A percentile compares a stretch with the other conserved stretches of the same genome.
phyloP scores from a whole-genome alignment of 2,797 vertebrate species.

The Mormyrops attenuatus region DNA sequence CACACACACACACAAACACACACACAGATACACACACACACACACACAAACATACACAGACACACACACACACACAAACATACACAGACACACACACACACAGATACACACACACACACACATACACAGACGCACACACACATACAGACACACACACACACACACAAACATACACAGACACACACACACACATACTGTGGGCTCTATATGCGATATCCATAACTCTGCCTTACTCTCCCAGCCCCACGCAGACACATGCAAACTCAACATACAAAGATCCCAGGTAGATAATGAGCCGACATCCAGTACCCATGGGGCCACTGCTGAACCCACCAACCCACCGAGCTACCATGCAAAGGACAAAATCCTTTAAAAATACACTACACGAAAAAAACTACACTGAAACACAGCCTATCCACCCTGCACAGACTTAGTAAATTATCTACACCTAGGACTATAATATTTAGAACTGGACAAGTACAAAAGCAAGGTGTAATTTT shows the following conservation, averaged over 20 bases:
- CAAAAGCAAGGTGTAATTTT: neutral
- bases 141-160: neutral
- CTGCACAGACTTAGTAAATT: neutral
- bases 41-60: too few species aligned
- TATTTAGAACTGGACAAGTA: neutral
- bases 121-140: too few species aligned
- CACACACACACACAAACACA: too few species aligned
- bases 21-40: too few species aligned
- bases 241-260: neutral
- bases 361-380: neutral
- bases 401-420: neutral
- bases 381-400: neutral
- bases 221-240: neutral
- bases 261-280: neutral
- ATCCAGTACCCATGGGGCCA: neutral
- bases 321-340: neutral
- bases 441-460: neutral
- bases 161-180: neutral
- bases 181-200: neutral
- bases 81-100: too few species aligned
- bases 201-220: neutral
- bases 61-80: too few species aligned
- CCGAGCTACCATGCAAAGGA: neutral
- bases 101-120: too few species aligned
- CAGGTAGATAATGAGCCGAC: neutral